Conservation (phyloP, 1,140 invertebrate species). For the Pinna nobilis region DNA sequence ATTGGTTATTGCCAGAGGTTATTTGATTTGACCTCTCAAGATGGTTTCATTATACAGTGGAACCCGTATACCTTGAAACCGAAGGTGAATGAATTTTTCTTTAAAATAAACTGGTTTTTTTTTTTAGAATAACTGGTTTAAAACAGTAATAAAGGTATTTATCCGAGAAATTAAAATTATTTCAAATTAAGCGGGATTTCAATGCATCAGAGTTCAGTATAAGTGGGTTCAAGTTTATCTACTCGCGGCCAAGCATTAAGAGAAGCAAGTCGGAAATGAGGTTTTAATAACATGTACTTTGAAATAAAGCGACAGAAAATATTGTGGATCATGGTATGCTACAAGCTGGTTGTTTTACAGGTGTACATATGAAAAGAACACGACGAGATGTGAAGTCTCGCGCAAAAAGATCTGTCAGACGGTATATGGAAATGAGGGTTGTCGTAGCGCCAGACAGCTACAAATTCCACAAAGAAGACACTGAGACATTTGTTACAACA, state of each 20-base stretch:
- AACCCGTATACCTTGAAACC: too few relatives aligned
- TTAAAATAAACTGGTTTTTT: too few relatives aligned
- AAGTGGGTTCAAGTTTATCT: not conserved
- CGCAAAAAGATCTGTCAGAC: not conserved
- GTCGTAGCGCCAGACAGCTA: constrained; percentile 34
- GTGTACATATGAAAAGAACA: not conserved
- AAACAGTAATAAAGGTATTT: too few relatives aligned
- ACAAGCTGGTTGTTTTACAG: not conserved
- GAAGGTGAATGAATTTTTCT: too few relatives aligned
- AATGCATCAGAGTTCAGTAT: not conserved
- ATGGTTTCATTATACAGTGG: too few relatives aligned
- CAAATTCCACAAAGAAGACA: constrained; percentile 29
- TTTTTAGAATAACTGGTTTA: too few relatives aligned
- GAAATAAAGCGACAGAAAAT: not conserved
- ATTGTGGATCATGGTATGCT: not conserved
- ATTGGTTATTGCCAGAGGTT: too few relatives aligned
- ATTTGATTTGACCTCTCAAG: too few relatives aligned
- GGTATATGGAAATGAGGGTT: constrained; percentile 31
- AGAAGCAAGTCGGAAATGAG: not conserved
- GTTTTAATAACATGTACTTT: not conserved
- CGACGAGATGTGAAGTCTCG: not conserved
- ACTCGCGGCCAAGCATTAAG: not conserved
- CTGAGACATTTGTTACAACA: constrained; percentile 29
- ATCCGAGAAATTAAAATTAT: too few relatives aligned
- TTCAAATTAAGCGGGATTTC: too few relatives aligned